Evolutionary conservation across 2,888 invertebrate species (phyloP).

Genomic region (Nasonovia ribisnigri): DNA sequence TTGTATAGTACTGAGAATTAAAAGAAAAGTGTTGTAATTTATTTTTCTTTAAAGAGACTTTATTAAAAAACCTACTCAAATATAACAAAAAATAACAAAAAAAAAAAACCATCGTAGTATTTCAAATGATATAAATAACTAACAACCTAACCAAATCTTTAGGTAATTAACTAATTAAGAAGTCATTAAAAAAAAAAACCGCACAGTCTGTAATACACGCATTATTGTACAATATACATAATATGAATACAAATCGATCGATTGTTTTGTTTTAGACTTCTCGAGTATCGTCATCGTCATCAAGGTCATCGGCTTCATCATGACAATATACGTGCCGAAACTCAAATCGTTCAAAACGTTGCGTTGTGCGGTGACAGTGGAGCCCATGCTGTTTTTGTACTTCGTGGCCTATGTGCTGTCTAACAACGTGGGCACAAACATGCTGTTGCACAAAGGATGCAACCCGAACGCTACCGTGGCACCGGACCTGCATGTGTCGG

Average conservation of each 20-base stretch:
- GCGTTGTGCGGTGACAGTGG: conserved; percentile 60
- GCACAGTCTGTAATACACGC: neutral
- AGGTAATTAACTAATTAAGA: neutral
- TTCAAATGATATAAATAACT: neutral
- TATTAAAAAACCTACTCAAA: neutral
- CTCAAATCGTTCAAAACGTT: neutral
- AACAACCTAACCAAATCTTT: neutral
- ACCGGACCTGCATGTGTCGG: conserved; percentile 20
- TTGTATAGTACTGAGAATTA: neutral
- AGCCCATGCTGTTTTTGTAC: conserved; percentile 66
- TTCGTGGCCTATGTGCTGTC: conserved; percentile 56
- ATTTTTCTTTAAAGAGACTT: neutral
- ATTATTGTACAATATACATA: neutral
- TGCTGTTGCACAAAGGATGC: conserved; percentile 66
- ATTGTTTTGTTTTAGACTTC: neutral
- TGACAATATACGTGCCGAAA: neutral
- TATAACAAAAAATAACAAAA: too few species aligned
- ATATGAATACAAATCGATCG: neutral
- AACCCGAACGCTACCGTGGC: conserved; percentile 53
- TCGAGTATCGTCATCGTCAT: neutral
- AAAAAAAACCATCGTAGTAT: neutral
- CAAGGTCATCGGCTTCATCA: neutral
- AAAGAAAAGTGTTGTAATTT: neutral
- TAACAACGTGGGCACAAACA: conserved; percentile 54
- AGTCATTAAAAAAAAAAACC: neutral